Base-by-base conservation (phyloP, 2,113 vertebrate genomes). In the Pavo muticus region DNA sequence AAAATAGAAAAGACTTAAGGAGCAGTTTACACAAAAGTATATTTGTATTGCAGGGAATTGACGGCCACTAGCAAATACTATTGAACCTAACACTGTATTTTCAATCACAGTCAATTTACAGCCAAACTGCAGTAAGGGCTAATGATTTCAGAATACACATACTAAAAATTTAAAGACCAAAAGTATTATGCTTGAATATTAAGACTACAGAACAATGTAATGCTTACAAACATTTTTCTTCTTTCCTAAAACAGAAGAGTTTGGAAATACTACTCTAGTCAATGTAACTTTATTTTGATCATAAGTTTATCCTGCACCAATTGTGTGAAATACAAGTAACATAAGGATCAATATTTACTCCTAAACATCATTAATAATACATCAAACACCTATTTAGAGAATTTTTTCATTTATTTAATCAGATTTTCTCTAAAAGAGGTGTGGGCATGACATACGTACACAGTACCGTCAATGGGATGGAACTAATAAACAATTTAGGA, bases 331-430 rank as follows among this genome's bases (percentile, higher is more conserved):
- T 57, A 37, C 7, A 84, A 24, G 21, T 47, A 87, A 65, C 10
- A 87, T 94, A 42, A 71, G 16, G 75, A 95, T 35, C 9, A 83
- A 77, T 56, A 76, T 7, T 60, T 69, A 77, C 56, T 89, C 32
- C 84, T 60, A 57, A 96, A n/a, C 63, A 63, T 56, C 32, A 94
- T 60, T 59, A 95, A 47, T 79, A 80, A 73, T 57, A 72, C 39
- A 87, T 69, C 20, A 84, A 81, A 48, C 56, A 64, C 7, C 12
- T 84, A 79, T 63, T 81, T 13, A 60, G 70, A 76, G 18, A 68
- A 61, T 60, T 71, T 42, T 68, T 14, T 50, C 35, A 30, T 29
- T 52, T 20, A 14, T 37, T 52, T 52, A 18, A 81, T 90, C 29
- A 64, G 59, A 90, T 83, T 50, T 79, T 47, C 29, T 83, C 71